These are phyloP conservation scores for Oreochromis niloticus DNA, from an alignment of 2,113 vertebrate species.

Conservation along the genomic window DNA sequence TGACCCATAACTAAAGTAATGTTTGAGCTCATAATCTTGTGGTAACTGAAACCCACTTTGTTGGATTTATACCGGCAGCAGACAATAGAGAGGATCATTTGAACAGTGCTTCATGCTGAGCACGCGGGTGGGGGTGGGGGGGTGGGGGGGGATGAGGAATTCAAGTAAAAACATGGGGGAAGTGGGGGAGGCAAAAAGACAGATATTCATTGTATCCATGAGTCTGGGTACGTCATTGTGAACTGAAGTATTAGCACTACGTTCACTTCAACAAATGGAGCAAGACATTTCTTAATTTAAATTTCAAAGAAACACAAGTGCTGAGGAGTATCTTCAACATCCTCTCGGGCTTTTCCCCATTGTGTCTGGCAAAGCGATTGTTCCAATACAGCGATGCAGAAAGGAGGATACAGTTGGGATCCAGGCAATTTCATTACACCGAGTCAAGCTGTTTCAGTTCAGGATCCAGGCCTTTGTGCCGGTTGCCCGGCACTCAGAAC, in stretches of 20 bases:
- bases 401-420: conserved; percentile 36
- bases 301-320: neutral
- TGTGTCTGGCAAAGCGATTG: neutral
- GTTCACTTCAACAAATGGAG: neutral
- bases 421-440: conserved; percentile 47
- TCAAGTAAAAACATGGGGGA: neutral
- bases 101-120: conserved; percentile 26
- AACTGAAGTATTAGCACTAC: neutral
- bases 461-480: conserved; percentile 46
- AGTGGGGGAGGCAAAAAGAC: neutral
- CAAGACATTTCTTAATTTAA: neutral
- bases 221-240: neutral
- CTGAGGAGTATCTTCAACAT: neutral
- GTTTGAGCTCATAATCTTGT: conserved; percentile 55
- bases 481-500: conserved; percentile 13
- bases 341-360: neutral
- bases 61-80: conserved; percentile 13
- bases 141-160: neutral
- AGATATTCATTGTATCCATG: neutral
- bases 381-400: conserved; percentile 32
- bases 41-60: conserved; percentile 60
- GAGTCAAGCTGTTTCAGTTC: conserved; percentile 54
- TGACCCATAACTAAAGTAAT: conserved; percentile 65
- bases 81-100: conserved; percentile 42
- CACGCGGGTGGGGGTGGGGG: neutral